Evolutionary conservation across 2,113 vertebrate genomes (phyloP).

Genomic region (Taxidea taxus): DNA sequence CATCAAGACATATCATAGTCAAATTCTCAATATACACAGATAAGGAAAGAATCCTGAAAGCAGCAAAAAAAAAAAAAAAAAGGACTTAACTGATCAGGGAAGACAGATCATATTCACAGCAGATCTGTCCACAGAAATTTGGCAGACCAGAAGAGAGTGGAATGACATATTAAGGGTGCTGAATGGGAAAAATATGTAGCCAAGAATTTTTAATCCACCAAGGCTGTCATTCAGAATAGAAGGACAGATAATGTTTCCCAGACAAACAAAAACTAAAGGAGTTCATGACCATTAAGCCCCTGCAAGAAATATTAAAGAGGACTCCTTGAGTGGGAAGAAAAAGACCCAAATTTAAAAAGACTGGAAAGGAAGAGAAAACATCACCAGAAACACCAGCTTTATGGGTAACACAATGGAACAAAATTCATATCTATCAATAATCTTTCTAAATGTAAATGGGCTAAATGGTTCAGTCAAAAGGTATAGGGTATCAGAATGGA

Average conservation of each 20-base stretch:
- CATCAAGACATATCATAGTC: background rate
- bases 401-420: background rate
- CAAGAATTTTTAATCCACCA: too few relatives aligned
- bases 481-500: too few relatives aligned
- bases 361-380: background rate
- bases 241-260: too few relatives aligned
- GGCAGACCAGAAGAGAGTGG: background rate
- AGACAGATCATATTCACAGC: background rate
- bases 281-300: too few relatives aligned
- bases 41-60: background rate
- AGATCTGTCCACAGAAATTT: background rate
- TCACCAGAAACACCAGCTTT: background rate
- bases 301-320: too few relatives aligned
- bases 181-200: too few relatives aligned
- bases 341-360: background rate
- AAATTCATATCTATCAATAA: background rate
- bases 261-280: too few relatives aligned
- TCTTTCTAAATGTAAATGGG: too few relatives aligned
- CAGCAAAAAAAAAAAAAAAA: too few relatives aligned
- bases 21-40: background rate
- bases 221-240: too few relatives aligned
- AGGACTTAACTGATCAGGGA: background rate
- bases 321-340: too few relatives aligned
- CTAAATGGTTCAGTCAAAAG: too few relatives aligned
- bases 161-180: background rate